Base-by-base conservation (phyloP, 2,888 invertebrate genomes). In the Cenopis cana region DNA sequence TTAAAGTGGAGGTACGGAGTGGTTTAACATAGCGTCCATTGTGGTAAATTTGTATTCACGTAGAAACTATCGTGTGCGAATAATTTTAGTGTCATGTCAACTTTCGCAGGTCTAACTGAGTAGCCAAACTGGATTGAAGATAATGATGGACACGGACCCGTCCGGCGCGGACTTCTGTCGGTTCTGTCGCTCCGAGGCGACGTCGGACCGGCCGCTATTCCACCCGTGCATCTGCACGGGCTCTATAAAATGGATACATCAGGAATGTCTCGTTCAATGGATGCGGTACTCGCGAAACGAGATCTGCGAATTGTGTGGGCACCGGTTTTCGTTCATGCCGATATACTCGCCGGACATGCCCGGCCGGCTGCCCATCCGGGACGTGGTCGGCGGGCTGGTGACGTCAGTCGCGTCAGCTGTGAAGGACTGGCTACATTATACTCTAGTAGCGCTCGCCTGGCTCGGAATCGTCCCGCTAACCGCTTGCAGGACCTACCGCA, bases 271-370 rank as follows among this genome's bases (percentile, higher is more conserved):
- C 75, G 97, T 99, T 81, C 99, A 99, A 93, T 99, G 99, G 99
- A 97, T 99, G 96, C 96, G 99, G 76, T 99, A 99, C 89, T 99
- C 99, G 74, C 96, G 98, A 78, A 99, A 99, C 93, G 99, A 99
- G 89, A 99, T 98, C 86, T 99, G 99, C 94, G 99, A 99, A 89
- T 92, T 99, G 76, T 99, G 99, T 89, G 98, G 99, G 74, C 98
- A 99, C 91, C 96, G 98, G 73, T 99, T 99, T 90, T 98, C 98
- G 4, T 99, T 99, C 85, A 98, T 98, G 83, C 99, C 99, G 36
- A 99, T 99, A 80, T 99, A 99, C 91, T 98, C 99, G n/a, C 98
- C 99, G 36, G 99, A 99, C 87, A 99, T 99, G 99, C 99, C 99
- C n/a, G 96, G 99, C 74, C 95, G 99, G 73, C 93, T 99, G 80